Evolutionary conservation across 2,113 vertebrate genomes (phyloP).

Genomic region (Apteryx mantelli): DNA sequence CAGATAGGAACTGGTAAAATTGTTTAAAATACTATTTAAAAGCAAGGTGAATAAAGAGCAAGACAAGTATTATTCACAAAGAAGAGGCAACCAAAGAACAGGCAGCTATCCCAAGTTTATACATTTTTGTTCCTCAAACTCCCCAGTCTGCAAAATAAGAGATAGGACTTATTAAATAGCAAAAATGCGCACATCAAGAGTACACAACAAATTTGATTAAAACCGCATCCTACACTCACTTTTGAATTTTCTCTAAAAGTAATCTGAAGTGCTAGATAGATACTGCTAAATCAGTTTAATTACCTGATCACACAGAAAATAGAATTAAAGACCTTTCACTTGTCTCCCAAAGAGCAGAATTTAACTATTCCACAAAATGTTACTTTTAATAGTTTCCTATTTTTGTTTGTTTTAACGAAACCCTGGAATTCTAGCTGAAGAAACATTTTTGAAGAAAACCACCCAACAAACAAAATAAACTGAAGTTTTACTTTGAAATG

Average conservation of each 20-base stretch:
- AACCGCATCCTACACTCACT: not conserved
- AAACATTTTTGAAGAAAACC: no score
- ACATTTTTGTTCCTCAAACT: not conserved
- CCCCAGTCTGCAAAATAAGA: not conserved
- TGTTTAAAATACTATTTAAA: not conserved
- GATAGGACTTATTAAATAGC: not conserved
- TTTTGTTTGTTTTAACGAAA: not conserved
- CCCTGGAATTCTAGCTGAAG: not conserved
- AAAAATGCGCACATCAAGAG: not conserved
- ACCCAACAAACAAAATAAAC: not conserved
- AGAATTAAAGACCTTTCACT: not conserved
- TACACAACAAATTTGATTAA: not conserved
- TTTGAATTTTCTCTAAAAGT: not conserved
- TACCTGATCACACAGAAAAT: not conserved
- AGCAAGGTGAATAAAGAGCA: not conserved
- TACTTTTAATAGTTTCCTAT: not conserved
- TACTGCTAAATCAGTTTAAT: not conserved
- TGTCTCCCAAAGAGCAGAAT: not conserved
- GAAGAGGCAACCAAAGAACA: not conserved
- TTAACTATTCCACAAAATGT: not conserved
- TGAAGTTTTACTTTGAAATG: not conserved
- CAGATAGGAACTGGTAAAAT: not conserved
- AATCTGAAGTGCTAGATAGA: not conserved
- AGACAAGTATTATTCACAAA: not conserved
- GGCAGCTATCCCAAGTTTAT: not conserved